phyloP scores from a whole-genome alignment of 92 coral and sea anemone species.

The Isaurus tuberculatus region DNA sequence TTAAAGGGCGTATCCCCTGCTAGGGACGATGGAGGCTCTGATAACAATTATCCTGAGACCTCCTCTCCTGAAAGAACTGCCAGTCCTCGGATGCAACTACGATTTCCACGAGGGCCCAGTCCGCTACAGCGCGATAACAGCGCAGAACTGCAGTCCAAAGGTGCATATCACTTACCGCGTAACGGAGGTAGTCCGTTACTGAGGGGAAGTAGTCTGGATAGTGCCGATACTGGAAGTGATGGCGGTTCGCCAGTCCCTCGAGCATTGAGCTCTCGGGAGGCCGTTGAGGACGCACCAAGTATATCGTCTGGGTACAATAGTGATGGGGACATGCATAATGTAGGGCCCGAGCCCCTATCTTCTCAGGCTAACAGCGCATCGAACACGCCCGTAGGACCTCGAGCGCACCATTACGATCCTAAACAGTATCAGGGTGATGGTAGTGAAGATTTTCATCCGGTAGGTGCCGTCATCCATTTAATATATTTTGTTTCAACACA shows the following conservation, averaged over 20 bases:
- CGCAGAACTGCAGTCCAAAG: slow-evolving; percentile 59
- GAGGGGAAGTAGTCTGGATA: slow-evolving; percentile 37
- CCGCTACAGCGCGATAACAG: slow-evolving; percentile 75
- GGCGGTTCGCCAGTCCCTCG: slow-evolving; percentile 65
- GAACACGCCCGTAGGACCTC: slow-evolving; percentile 52
- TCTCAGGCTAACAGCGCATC: slow-evolving; percentile 52
- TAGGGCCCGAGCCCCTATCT: slow-evolving; percentile 56
- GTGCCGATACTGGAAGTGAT: slow-evolving; percentile 37
- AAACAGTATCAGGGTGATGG: slow-evolving; percentile 89
- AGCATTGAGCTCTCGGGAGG: slow-evolving; percentile 49
- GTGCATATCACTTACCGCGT: slow-evolving; percentile 68
- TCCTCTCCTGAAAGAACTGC: slow-evolving; percentile 34
- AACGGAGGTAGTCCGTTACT: slow-evolving; percentile 68
- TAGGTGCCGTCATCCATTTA: slow-evolving; percentile 34
- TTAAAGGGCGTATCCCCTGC: slow-evolving; percentile 68
- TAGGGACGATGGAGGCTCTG: slow-evolving; percentile 52
- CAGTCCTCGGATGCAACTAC: slow-evolving; percentile 30
- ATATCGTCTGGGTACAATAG: slow-evolving; percentile 98
- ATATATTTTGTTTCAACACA: neutral
- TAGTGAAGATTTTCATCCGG: slow-evolving; percentile 84
- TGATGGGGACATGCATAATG: slow-evolving; percentile 77
- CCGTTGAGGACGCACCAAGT: slow-evolving; percentile 89
- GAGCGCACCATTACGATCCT: slow-evolving; percentile 87
- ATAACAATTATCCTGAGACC: slow-evolving; percentile 8
- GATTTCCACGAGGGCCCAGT: slow-evolving; percentile 35